These are phyloP conservation scores for Isurus oxyrinchus DNA, from an alignment of 2,113 vertebrate genomes.

Conservation along the genomic window DNA sequence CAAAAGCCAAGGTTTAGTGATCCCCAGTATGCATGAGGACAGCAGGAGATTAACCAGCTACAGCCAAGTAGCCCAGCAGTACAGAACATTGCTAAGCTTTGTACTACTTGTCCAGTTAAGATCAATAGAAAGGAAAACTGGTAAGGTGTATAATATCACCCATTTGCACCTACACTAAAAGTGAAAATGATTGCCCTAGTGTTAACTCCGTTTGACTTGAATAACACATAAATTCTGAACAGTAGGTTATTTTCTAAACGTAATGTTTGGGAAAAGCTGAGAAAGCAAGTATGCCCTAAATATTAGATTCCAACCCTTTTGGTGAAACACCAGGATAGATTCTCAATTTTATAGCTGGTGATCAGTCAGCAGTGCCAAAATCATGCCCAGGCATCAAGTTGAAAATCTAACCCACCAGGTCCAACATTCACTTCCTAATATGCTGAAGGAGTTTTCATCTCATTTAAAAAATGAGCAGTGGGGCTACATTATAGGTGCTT, in stretches of 20 bases:
- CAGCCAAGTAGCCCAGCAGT: not conserved
- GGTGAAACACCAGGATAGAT: not conserved
- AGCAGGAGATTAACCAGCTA: not conserved
- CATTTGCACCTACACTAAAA: not conserved
- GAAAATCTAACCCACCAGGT: not conserved
- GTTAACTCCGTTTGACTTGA: not conserved
- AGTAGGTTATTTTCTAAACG: not conserved
- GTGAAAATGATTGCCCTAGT: not conserved
- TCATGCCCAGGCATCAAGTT: not conserved
- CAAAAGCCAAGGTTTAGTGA: not conserved
- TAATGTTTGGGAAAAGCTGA: too few relatives aligned
- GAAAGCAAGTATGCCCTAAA: not conserved
- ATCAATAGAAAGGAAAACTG: not conserved
- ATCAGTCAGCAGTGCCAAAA: not conserved
- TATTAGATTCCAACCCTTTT: not conserved
- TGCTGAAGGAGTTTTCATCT: not conserved
- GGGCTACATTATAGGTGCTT: not conserved
- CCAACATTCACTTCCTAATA: not conserved
- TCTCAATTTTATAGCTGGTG: not conserved
- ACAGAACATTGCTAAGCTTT: not conserved
- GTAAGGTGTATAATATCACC: not conserved
- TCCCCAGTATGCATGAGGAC: not conserved
- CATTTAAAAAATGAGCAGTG: not conserved
- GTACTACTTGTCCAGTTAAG: not conserved
- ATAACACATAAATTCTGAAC: not conserved